Base-by-base conservation (phyloP, 92 coral and sea anemone genomes). In the Montipora capitata region DNA sequence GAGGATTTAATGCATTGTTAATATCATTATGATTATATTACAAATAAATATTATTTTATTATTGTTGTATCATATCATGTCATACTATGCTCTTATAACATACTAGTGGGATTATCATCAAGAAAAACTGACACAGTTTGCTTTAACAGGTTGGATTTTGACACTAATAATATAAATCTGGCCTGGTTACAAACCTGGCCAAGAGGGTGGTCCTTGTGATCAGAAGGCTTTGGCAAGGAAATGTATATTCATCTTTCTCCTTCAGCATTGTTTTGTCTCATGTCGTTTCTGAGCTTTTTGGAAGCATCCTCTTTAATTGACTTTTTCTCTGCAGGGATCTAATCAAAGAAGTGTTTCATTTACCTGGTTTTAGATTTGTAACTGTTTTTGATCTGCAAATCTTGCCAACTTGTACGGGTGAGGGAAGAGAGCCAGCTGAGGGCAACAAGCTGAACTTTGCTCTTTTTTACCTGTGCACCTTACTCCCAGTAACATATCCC, bases 231-330 rank as follows among this genome's bases (percentile, higher is more conserved):
- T 43, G 91, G 87, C 69, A 87, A n/a, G 35, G 91, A 48, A 67
- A 87, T 79, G 79, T 87, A 87, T 10, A 79, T 87, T 48, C 87
- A 80, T 64, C 56, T 44, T 70, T 68, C 87, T 40, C 85, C 61
- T 66, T 57, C 68, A 66, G 83, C 91, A 10, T 17, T 87, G 18
- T 40, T 68, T 5, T 85, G 56, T 12, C 52, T 35, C 0, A 66
- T 42, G 17, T 67, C 65, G 10, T 41, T 78, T 43, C 70, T 62
- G 58, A 77, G 72, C 62, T 79, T 86, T 78, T 86, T 59, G 12
- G 77, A 86, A 17, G 73, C 77, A 11, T 44, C 72, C 49, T 86
- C 85, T 54, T 79, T 86, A 59, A 72, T 85, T 52, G 74, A 35
- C n/a, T 75, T 85, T 64, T 71, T 85, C 78, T 85, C 89, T 73